These are phyloP conservation scores for Eretmochelys imbricata DNA, from an alignment of 2,113 vertebrate genomes.

Conservation along the genomic window DNA sequence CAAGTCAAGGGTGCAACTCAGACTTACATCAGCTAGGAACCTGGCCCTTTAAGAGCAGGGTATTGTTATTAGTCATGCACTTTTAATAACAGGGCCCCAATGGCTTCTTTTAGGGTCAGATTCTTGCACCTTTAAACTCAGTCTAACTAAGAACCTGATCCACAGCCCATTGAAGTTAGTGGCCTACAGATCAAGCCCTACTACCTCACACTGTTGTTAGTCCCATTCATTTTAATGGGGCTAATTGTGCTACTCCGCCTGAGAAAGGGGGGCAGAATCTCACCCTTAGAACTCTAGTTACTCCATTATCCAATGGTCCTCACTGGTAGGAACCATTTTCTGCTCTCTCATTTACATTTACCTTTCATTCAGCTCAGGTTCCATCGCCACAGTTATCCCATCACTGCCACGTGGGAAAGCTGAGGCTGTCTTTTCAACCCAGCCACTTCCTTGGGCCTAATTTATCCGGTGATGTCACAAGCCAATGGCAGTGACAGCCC, in stretches of 20 bases:
- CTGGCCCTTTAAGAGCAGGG: not conserved
- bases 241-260: not conserved
- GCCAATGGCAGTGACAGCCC: slow-evolving; percentile 20
- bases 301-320: slow-evolving; percentile 27
- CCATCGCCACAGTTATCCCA: slow-evolving; percentile 53
- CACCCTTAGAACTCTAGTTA: slow-evolving; percentile 23
- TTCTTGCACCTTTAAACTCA: not conserved
- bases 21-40: not conserved
- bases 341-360: slow-evolving; percentile 44
- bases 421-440: not conserved
- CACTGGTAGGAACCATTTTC: slow-evolving; percentile 25
- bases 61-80: fast-evolving
- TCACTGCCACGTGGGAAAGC: slow-evolving; percentile 43
- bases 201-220: fast-evolving
- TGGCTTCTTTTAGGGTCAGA: not conserved
- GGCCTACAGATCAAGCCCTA: not conserved
- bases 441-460: slow-evolving; percentile 1
- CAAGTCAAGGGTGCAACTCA: not conserved
- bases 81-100: not conserved
- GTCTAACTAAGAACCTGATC: not conserved
- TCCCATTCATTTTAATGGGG: not conserved
- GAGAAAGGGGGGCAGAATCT: not conserved
- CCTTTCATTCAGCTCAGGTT: slow-evolving; percentile 52
- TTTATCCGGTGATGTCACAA: slow-evolving; percentile 42
- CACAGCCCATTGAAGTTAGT: not conserved